phyloP scores from a whole-genome alignment of 2,797 vertebrate genomes.

The Micrastur ruficollis region DNA sequence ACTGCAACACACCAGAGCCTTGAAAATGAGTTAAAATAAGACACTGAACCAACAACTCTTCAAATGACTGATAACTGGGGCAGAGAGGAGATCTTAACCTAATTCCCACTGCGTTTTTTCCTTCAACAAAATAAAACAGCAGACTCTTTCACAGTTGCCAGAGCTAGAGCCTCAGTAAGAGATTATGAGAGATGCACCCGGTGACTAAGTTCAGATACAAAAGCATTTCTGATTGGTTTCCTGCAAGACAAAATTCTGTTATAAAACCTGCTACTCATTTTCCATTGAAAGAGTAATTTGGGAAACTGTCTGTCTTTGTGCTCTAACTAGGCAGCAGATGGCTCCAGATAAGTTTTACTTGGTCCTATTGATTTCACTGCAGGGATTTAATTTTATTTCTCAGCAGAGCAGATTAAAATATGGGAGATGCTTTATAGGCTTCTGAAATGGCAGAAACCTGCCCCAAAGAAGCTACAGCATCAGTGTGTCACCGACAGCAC shows the following conservation, averaged over 20 bases:
- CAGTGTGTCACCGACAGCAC: neutral
- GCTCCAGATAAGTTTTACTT: slow-evolving; percentile 35
- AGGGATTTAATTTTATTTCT: slow-evolving; percentile 42
- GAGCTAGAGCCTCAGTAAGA: neutral
- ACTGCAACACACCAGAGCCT: neutral
- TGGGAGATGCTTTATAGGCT: neutral
- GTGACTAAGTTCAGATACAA: neutral
- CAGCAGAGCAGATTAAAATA: slow-evolving; percentile 24
- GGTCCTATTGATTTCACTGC: slow-evolving; percentile 36
- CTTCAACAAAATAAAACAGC: neutral
- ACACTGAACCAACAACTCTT: neutral
- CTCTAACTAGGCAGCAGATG: slow-evolving; percentile 39
- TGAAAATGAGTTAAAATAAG: slow-evolving; percentile 2
- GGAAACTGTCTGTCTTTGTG: slow-evolving; percentile 33
- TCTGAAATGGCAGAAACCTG: neutral
- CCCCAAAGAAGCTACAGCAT: neutral
- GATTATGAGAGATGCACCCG: neutral
- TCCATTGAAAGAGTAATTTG: slow-evolving; percentile 35
- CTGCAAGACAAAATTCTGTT: neutral
- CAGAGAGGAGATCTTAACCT: neutral
- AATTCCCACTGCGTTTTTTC: neutral
- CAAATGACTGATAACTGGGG: neutral
- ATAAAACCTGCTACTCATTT: slow-evolving; percentile 32
- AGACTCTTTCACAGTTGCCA: slow-evolving; percentile 15
- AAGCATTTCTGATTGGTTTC: slow-evolving; percentile 39